phyloP scores from a whole-genome alignment of 2,888 invertebrate species.

The Stenichneumon culpator region DNA sequence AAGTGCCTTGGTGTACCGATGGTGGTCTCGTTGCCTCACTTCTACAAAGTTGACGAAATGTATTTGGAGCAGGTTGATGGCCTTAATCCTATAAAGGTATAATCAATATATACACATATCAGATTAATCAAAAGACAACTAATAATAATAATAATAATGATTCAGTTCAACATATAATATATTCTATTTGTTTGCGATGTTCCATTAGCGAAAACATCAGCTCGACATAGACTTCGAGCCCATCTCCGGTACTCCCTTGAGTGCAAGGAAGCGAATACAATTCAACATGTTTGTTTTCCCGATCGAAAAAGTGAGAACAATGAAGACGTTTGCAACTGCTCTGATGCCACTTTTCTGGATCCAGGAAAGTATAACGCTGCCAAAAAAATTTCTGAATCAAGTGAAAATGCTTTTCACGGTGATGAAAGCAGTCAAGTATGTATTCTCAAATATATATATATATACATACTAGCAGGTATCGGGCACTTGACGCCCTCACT shows the following conservation, averaged over 20 bases:
- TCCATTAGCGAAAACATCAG: conserved; percentile 88
- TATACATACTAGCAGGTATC: no score
- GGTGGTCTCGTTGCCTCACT: conserved; percentile 92
- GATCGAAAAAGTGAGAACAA: conserved; percentile 89
- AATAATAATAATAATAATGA: not conserved
- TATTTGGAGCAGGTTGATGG: conserved; percentile 81
- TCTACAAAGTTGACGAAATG: conserved; percentile 87
- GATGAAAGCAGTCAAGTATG: conserved; percentile 72
- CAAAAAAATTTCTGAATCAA: conserved; percentile 76
- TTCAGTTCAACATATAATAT: not conserved
- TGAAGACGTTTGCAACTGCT: conserved; percentile 89
- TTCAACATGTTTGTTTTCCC: conserved; percentile 90
- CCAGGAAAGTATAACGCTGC: conserved; percentile 88
- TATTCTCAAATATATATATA: conserved; percentile 7
- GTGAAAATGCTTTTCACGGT: conserved; percentile 76
- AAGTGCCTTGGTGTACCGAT: conserved; percentile 91
- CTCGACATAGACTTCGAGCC: conserved; percentile 93
- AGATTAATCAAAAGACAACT: not conserved
- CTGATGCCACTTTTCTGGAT: conserved; percentile 92
- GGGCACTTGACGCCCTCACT: no score
- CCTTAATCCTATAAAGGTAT: conserved; percentile 77
- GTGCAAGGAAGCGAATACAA: conserved; percentile 91
- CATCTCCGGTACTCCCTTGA: conserved; percentile 91
- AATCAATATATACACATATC: not conserved
- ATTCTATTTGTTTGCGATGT: not conserved